Evolutionary conservation across 2,113 vertebrate genomes (phyloP), one percentile per base, ranked within the genome.

Genomic region (Neolamprologus variostigma): DNA sequence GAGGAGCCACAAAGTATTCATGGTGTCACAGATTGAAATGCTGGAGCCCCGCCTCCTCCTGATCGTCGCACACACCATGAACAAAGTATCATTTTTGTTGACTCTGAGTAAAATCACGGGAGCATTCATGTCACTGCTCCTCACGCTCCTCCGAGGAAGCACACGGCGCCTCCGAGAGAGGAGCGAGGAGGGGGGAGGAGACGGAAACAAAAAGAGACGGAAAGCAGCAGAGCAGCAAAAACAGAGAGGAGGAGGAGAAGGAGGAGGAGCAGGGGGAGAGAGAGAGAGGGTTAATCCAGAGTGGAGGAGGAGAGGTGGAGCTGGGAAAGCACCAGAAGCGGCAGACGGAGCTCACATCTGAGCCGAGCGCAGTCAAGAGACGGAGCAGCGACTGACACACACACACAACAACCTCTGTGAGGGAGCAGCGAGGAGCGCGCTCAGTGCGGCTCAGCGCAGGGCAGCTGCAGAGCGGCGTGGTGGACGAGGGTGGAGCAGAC

Each of bases 281-380:
- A 54, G 54, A 19, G 51, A 5, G 53, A 55, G 17, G 47, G 21
- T 26, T 28, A 37, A 84, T 31, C 23, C 3, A n/a, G 61, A 89
- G 68, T 12, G 54, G 40, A 73, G 40, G 87, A 83, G 37, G 80
- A 80, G 84, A 82, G 82, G 92, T 89, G 93, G 91, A 94, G 93
- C 91, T 89, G 93, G 91, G 87, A 91, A 91, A 91, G 91, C 88
- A 93, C 85, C 89, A 94, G 89, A 87, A 91, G 87, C 82, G 19
- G 40, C 89, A 91, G 87, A 83, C 88, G 13, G 6, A 87, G 79
- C 91, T 86, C 83, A 80, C 53, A 83, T 40, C 85, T 31, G 55
- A 63, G 79, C 81, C 37, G 50, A 83, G 59, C 63, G 28, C 53
- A 26, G 50, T 26, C 59, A 71, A 26, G 50, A 84, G 55, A 89